Percentiles rank a stretch among this genome's conserved stretches.
These are phyloP conservation scores for Saxicola maurus DNA, from an alignment of 2,797 vertebrate species.

Conservation along the genomic window DNA sequence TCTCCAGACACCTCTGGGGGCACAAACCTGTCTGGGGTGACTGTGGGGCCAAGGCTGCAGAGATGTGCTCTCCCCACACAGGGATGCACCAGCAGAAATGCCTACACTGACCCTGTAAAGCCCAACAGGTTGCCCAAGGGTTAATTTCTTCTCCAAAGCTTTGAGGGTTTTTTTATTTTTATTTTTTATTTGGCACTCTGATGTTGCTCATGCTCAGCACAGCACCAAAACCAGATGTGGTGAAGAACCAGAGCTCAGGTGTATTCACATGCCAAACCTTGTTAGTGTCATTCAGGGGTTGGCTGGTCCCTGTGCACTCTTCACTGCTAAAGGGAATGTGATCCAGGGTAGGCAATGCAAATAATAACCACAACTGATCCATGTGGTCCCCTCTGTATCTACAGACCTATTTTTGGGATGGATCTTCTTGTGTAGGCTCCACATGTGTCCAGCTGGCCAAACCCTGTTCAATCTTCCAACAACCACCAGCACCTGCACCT, in stretches of 20 bases:
- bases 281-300: not conserved
- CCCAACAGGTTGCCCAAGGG: not conserved
- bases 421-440: not conserved
- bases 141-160: not conserved
- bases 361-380: not conserved
- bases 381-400: not conserved
- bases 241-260: not conserved
- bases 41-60: not conserved
- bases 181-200: not conserved
- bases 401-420: not conserved
- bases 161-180: not conserved
- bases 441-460: accelerated
- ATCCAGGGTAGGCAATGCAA: not conserved
- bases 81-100: not conserved
- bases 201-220: not conserved
- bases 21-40: not conserved
- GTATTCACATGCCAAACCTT: not conserved
- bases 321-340: no score
- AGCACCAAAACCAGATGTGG: not conserved
- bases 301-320: not conserved
- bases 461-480: not conserved
- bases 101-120: not conserved
- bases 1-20: accelerated
- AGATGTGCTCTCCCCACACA: not conserved
- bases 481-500: not conserved